These are phyloP conservation scores for Cliona cf. orientalis DNA, from an alignment of 37 sponge, comb jelly and placozoan genomes.

Conservation along the genomic window DNA sequence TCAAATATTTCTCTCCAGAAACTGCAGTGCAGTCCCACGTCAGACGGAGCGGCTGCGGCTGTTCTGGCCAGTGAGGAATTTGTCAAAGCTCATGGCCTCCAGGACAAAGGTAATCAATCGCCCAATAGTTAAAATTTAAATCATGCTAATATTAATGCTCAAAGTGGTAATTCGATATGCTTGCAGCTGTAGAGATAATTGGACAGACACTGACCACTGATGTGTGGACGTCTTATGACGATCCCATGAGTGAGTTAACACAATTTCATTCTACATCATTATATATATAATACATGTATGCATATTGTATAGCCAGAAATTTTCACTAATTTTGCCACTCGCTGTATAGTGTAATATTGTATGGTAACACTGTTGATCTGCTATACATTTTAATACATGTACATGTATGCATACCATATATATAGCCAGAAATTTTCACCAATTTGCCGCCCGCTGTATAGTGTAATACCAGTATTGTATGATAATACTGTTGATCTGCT, in stretches of 20 bases:
- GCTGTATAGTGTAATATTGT: too few relatives aligned
- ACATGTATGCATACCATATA: too few relatives aligned
- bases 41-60: slow-evolving; percentile 78
- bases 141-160: neutral
- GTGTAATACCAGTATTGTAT: too few relatives aligned
- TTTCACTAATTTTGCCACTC: too few relatives aligned
- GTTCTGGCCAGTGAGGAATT: slow-evolving; percentile 71
- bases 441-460: too few relatives aligned
- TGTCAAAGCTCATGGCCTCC: slow-evolving; percentile 49
- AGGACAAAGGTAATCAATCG: slow-evolving; percentile 51
- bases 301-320: too few relatives aligned
- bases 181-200: slow-evolving; percentile 72
- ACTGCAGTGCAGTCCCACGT: slow-evolving; percentile 78
- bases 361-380: neutral
- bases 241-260: slow-evolving; percentile 57
- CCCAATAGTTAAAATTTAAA: too few relatives aligned
- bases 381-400: neutral
- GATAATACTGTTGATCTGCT: neutral
- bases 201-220: slow-evolving; percentile 75
- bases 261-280: neutral
- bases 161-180: neutral
- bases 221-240: slow-evolving; percentile 48
- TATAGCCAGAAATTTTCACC: too few relatives aligned
- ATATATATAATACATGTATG: neutral
- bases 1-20: slow-evolving; percentile 26